phyloP scores from a whole-genome alignment of 2,888 invertebrate species.

The Dinocampus coccinellae region DNA sequence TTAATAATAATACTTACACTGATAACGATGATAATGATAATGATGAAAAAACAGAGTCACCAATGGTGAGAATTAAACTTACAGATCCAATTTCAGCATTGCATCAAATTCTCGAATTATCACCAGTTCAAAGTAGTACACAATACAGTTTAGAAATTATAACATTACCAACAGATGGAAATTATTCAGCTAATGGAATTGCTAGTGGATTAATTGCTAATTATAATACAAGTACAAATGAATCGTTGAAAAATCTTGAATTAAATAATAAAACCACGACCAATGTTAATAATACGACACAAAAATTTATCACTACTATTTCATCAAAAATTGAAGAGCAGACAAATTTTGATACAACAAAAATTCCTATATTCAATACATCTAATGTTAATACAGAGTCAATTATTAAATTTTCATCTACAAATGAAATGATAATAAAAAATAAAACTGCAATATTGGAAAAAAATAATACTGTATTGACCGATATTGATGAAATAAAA shows the following conservation, averaged over 20 bases:
- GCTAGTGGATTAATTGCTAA: conserved; percentile 59
- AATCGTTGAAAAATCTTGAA: conserved; percentile 1
- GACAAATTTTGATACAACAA: not conserved
- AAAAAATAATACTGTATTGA: not conserved
- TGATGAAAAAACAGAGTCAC: conserved; percentile 45
- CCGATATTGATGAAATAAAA: not conserved
- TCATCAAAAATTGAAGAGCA: not conserved
- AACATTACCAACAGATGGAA: conserved; percentile 46
- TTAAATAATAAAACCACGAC: not conserved
- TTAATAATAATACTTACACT: not conserved
- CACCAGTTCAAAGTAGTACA: conserved; percentile 41
- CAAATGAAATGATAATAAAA: not conserved
- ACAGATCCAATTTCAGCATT: conserved; percentile 51
- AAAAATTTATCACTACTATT: not conserved
- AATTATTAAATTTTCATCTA: not conserved
- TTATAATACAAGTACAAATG: not conserved
- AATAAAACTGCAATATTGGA: no score
- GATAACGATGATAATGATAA: conserved; percentile 32
- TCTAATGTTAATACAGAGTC: not conserved
- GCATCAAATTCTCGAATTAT: conserved; percentile 54
- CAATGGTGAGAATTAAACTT: conserved; percentile 54
- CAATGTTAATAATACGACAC: not conserved
- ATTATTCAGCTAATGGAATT: conserved; percentile 42
- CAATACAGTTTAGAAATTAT: conserved; percentile 37
- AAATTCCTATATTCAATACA: not conserved